Evolutionary conservation across 2,113 vertebrate species (phyloP).

Genomic region (Saguinus midas): DNA sequence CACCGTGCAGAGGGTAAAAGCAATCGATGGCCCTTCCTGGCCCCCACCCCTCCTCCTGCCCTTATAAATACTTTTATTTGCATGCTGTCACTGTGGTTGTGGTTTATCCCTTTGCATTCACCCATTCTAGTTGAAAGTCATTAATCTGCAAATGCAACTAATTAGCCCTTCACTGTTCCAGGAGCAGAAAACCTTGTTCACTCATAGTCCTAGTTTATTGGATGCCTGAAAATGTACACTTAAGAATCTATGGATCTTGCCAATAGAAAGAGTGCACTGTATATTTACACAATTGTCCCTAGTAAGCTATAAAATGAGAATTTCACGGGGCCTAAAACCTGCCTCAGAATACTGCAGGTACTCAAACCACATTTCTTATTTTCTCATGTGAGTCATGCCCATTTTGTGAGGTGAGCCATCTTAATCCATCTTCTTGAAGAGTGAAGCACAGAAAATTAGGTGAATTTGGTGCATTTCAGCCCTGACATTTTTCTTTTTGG

Average conservation of each 20-base stretch:
- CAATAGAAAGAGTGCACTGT: constrained; percentile 30
- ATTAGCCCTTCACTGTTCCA: constrained; percentile 69
- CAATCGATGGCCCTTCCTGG: constrained; percentile 64
- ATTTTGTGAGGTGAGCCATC: constrained; percentile 47
- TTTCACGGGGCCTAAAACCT: neutral
- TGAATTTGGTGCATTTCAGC: constrained; percentile 41
- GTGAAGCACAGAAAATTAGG: constrained; percentile 47
- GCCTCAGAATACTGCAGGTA: neutral
- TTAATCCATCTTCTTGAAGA: constrained; percentile 73
- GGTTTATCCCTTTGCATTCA: constrained; percentile 62
- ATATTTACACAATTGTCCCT: constrained; percentile 47
- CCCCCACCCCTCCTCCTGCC: constrained; percentile 47
- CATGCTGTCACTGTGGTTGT: constrained; percentile 48
- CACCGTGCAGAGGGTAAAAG: constrained; percentile 58
- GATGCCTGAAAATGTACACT: constrained; percentile 55
- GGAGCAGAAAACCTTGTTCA: constrained; percentile 60
- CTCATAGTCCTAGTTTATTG: constrained; percentile 40
- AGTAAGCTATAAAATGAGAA: constrained; percentile 58
- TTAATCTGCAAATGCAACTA: constrained; percentile 74
- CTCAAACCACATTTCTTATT: constrained; percentile 56
- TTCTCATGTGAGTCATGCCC: constrained; percentile 41
- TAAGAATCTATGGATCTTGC: constrained; percentile 67
- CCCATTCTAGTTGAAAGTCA: constrained; percentile 66
- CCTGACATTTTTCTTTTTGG: constrained; percentile 68
- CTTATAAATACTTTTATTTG: constrained; percentile 76